Evolutionary conservation across 2,888 invertebrate genomes (phyloP).

Genomic region (Scrobipalpa atriplicella): DNA sequence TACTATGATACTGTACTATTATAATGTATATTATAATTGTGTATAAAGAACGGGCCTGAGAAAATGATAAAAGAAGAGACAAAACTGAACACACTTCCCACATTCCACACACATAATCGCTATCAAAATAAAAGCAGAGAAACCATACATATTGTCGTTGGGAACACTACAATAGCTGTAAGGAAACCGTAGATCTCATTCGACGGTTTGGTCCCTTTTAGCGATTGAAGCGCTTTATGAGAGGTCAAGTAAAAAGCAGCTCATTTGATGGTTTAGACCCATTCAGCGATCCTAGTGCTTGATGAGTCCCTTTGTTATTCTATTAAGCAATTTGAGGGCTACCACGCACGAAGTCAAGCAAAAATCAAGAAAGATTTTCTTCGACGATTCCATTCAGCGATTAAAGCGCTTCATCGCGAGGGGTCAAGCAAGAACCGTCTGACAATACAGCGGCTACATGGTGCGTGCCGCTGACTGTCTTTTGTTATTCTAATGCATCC

Average conservation of each 20-base stretch:
- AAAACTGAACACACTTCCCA: background rate
- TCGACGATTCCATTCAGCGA: background rate
- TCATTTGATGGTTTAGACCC: no score
- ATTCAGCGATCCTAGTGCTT: no score
- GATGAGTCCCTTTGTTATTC: no score
- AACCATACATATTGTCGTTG: background rate
- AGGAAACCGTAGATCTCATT: conserved; percentile 12
- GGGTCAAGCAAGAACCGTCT: conserved; percentile 21
- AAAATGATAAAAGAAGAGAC: background rate
- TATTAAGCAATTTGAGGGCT: no score
- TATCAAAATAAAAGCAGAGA: background rate
- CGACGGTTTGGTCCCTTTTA: conserved; percentile 2
- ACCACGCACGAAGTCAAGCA: no score
- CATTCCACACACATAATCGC: background rate
- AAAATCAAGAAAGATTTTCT: no score
- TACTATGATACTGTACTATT: no score
- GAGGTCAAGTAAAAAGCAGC: no score
- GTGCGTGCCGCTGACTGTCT: conserved; percentile 25
- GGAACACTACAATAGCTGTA: background rate
- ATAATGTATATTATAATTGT: no score
- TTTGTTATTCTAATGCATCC: conserved; percentile 30
- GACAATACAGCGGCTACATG: conserved; percentile 6
- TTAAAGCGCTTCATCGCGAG: background rate
- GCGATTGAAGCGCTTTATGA: background rate
- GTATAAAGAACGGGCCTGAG: background rate